These are phyloP conservation scores for Hucho hucho DNA, from an alignment of 2,113 vertebrate species.

Conservation along the genomic window DNA sequence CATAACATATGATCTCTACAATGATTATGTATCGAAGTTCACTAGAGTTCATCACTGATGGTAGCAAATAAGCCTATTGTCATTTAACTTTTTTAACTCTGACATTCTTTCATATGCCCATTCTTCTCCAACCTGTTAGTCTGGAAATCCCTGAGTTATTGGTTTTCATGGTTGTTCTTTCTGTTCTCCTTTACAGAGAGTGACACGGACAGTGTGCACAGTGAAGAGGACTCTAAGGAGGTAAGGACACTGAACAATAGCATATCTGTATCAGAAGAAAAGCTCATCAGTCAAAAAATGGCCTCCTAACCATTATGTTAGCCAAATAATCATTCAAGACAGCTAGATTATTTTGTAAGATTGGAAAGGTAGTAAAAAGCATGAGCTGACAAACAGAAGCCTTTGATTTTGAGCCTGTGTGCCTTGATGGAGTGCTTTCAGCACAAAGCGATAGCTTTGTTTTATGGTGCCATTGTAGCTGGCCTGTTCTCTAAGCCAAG, in stretches of 20 bases:
- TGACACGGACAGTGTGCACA: slow-evolving; percentile 90
- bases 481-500: too few species aligned
- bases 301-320: slow-evolving; percentile 5
- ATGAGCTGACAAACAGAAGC: too few species aligned
- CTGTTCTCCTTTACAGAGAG: slow-evolving; percentile 81
- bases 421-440: too few species aligned
- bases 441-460: too few species aligned
- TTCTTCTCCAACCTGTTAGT: slow-evolving; percentile 34
- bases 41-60: not conserved
- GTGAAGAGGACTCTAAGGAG: slow-evolving; percentile 85
- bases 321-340: not conserved
- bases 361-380: too few species aligned
- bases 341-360: too few species aligned
- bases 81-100: not conserved
- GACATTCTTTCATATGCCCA: slow-evolving; percentile 7
- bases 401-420: too few species aligned
- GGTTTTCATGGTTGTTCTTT: slow-evolving; percentile 39
- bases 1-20: not conserved
- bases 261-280: not conserved
- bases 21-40: not conserved
- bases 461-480: too few species aligned
- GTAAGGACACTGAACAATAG: slow-evolving; percentile 64
- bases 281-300: not conserved
- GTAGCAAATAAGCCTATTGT: not conserved
- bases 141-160: slow-evolving; percentile 34